Evolutionary conservation across 2,113 vertebrate genomes (phyloP).

Genomic region (Ophiodon elongatus): DNA sequence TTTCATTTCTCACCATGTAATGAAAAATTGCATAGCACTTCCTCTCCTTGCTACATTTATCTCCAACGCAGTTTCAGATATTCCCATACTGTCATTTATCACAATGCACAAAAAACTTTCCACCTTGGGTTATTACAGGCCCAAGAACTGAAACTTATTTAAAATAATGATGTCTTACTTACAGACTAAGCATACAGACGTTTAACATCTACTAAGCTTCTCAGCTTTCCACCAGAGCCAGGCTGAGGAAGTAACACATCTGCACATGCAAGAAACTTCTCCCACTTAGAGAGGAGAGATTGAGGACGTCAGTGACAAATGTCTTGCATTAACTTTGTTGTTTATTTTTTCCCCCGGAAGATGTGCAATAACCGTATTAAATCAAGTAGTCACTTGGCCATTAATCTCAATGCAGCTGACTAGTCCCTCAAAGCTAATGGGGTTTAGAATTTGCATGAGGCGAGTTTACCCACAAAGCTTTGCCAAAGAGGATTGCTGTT

Average conservation of each 20-base stretch:
- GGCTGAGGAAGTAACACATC: conserved; percentile 51
- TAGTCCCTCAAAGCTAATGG: conserved; percentile 87
- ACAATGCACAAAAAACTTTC: conserved; percentile 40
- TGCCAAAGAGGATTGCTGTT: conserved; percentile 85
- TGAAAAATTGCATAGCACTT: conserved; percentile 73
- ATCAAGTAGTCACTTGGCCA: conserved; percentile 84
- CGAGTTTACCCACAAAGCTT: conserved; percentile 86
- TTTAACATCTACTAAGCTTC: conserved; percentile 25
- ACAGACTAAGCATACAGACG: not conserved
- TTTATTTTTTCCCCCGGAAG: conserved; percentile 83
- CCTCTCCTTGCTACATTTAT: conserved; percentile 61
- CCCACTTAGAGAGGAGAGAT: conserved; percentile 69
- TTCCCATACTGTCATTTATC: conserved; percentile 46
- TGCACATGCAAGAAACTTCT: conserved; percentile 67
- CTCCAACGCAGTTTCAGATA: conserved; percentile 62
- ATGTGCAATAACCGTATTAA: conserved; percentile 88
- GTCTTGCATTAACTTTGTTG: conserved; percentile 86
- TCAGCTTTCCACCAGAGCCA: conserved; percentile 2
- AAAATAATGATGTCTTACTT: conserved; percentile 30
- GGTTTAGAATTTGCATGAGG: conserved; percentile 88
- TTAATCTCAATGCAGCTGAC: conserved; percentile 87
- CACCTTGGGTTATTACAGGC: conserved; percentile 10
- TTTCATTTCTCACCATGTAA: conserved; percentile 74
- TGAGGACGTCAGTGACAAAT: conserved; percentile 83
- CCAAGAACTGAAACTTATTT: conserved; percentile 26